phyloP scores from a whole-genome alignment of 2,113 vertebrate species.

The Eolophus roseicapilla region DNA sequence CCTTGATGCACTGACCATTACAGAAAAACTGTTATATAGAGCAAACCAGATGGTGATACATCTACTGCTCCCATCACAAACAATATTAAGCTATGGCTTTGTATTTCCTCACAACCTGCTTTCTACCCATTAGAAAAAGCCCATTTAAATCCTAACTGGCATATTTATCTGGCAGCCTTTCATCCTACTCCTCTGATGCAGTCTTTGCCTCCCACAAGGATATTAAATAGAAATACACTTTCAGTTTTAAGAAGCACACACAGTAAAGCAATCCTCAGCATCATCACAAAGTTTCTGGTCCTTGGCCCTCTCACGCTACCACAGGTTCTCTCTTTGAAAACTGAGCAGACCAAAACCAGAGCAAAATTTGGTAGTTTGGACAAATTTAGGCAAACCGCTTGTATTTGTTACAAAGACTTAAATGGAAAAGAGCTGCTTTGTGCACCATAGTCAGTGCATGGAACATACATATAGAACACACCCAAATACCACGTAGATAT shows the following conservation, averaged over 20 bases:
- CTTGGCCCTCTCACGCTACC: accelerated
- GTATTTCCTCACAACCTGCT: slow-evolving; percentile 17
- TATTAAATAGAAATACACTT: not conserved
- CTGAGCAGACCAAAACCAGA: not conserved
- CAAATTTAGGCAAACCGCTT: not conserved
- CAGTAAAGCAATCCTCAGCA: not conserved
- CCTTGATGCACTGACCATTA: not conserved
- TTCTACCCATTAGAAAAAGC: not conserved
- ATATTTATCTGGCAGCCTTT: not conserved
- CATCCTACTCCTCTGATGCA: not conserved
- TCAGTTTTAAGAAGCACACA: not conserved
- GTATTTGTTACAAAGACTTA: not conserved
- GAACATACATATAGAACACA: not conserved
- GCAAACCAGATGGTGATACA: not conserved
- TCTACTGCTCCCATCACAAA: not conserved
- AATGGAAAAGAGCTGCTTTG: not conserved
- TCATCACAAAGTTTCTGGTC: accelerated
- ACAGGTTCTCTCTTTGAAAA: not conserved
- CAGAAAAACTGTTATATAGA: not conserved
- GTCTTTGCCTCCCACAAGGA: not conserved
- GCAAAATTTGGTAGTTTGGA: not conserved
- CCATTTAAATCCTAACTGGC: slow-evolving; percentile 4
- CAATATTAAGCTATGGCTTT: slow-evolving; percentile 1
- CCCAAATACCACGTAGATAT: accelerated
- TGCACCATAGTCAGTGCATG: accelerated